phyloP scores from a whole-genome alignment of 2,888 invertebrate species.

The Drosophila vallismaia region DNA sequence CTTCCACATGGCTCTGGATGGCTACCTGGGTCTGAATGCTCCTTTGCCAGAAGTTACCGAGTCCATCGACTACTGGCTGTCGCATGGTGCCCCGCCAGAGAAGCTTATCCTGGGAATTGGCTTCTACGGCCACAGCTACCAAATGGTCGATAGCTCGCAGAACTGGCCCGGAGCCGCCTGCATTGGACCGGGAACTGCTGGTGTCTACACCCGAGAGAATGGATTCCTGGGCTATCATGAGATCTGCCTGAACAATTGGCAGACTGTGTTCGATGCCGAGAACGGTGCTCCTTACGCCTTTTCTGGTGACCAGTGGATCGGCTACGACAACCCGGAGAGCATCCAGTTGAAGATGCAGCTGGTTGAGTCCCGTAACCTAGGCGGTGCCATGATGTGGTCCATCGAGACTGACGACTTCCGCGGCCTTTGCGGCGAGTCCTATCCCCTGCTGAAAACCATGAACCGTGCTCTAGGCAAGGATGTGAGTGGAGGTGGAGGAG shows the following conservation, averaged over 20 bases:
- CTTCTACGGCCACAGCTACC: constrained; percentile 93
- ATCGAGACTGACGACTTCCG: constrained; percentile 97
- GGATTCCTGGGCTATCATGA: constrained; percentile 69
- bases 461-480: constrained; percentile 54
- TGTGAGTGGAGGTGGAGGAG: constrained; percentile 21
- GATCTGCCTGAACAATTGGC: constrained; percentile 72
- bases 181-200: constrained; percentile 54
- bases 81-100: constrained; percentile 88
- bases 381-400: constrained; percentile 88
- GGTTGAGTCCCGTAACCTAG: constrained; percentile 91
- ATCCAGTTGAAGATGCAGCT: constrained; percentile 92
- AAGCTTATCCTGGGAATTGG: constrained; percentile 94
- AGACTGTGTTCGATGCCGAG: constrained; percentile 52
- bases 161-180: constrained; percentile 56
- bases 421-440: constrained; percentile 89
- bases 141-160: constrained; percentile 86
- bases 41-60: constrained; percentile 90
- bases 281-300: constrained; percentile 89
- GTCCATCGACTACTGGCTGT: constrained; percentile 93
- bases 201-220: constrained; percentile 49
- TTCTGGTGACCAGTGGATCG: constrained; percentile 94
- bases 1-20: constrained; percentile 59
- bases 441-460: constrained; percentile 64
- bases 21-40: constrained; percentile 66
- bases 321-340: constrained; percentile 93